Evolutionary conservation across 2,797 vertebrate species (phyloP).

Genomic region (Molossus alvarezi): DNA sequence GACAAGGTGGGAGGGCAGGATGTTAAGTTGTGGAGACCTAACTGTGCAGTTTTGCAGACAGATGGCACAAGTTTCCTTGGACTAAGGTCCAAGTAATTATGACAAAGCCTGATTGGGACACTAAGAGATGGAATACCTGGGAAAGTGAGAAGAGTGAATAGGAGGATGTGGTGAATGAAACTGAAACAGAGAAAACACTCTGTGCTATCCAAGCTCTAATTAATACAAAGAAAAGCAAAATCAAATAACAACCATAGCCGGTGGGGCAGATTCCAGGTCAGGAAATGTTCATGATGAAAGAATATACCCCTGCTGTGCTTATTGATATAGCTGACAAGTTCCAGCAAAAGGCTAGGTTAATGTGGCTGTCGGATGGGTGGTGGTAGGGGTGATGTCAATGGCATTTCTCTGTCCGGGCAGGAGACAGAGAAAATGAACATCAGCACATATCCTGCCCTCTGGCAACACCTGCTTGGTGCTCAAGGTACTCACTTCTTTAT

Average conservation of each 20-base stretch:
- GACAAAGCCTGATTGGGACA: neutral
- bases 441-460: neutral
- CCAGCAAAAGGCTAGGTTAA: neutral
- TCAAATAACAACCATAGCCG: neutral
- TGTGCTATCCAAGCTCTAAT: neutral
- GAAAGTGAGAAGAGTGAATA: neutral
- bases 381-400: neutral
- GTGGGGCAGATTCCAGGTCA: neutral
- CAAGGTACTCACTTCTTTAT: neutral
- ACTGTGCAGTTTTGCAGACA: neutral
- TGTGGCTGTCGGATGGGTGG: neutral
- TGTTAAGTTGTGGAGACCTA: neutral
- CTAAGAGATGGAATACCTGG: neutral
- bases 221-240: conserved; percentile 29
- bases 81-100: neutral
- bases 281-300: neutral
- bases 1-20: neutral
- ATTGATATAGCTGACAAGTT: neutral
- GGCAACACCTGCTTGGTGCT: neutral
- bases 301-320: neutral
- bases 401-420: neutral
- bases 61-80: neutral
- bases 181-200: neutral
- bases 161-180: neutral
- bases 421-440: neutral